Conservation (phyloP, 2,888 invertebrate genomes). For the Cerceris ruficornis region DNA sequence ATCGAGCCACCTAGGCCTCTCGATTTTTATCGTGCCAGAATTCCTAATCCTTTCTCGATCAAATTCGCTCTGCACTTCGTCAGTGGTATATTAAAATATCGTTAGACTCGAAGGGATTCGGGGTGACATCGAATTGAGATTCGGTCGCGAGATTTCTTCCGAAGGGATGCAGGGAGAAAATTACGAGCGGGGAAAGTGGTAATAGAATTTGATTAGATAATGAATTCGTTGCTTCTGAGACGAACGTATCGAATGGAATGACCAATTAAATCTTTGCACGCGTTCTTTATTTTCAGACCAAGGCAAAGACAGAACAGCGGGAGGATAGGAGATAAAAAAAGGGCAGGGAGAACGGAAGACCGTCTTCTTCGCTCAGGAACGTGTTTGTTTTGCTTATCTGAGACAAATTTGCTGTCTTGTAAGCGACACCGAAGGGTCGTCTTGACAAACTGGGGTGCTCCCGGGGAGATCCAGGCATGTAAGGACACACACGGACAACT, state of each 20-base stretch:
- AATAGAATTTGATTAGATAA: too few species aligned
- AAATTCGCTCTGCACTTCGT: constrained; percentile 70
- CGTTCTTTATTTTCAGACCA: constrained; percentile 1
- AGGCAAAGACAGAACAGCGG: constrained; percentile 3
- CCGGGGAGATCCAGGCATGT: constrained; percentile 62
- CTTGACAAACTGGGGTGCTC: constrained; percentile 77
- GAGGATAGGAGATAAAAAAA: constrained; percentile 31
- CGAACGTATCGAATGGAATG: not conserved
- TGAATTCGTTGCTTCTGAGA: too few species aligned
- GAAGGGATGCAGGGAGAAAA: not conserved
- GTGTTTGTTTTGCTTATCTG: constrained; percentile 79
- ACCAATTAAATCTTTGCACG: not conserved
- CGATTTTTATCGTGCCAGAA: constrained; percentile 62
- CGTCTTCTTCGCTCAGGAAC: constrained; percentile 59
- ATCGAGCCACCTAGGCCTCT: constrained; percentile 52
- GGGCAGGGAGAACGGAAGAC: constrained; percentile 27
- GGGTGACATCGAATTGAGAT: too few species aligned
- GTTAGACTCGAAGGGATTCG: constrained; percentile 47
- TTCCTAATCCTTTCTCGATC: constrained; percentile 77
- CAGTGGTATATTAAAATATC: constrained; percentile 75
- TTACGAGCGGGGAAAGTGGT: not conserved
- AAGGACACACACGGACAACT: constrained; percentile 59
- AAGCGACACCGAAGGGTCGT: constrained; percentile 79
- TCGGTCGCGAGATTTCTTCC: not conserved
- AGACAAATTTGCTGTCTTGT: constrained; percentile 81